Percentiles rank a stretch among this genome's conserved stretches.
phyloP scores from a whole-genome alignment of 2,888 invertebrate species.

The Pammene aurita region DNA sequence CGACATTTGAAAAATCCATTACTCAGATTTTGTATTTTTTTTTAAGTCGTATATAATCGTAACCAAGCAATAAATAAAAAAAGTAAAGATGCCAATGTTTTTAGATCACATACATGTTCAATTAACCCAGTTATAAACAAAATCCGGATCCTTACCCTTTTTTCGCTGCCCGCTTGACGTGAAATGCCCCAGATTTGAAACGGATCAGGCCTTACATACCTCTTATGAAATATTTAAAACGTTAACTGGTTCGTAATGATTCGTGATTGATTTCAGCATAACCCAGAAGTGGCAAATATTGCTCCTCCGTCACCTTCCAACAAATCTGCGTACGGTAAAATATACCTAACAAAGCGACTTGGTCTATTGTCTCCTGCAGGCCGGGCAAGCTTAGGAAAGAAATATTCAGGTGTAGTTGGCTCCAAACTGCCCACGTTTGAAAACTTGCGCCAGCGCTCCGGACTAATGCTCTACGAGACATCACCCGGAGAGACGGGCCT shows the following conservation, averaged over 20 bases:
- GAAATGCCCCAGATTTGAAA: too few species aligned
- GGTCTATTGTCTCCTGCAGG: slow-evolving; percentile 72
- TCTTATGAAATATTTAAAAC: background rate
- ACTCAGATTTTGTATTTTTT: too few species aligned
- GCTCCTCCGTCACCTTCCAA: slow-evolving; percentile 82
- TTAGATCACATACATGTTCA: too few species aligned
- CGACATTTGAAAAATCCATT: too few species aligned
- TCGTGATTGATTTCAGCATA: slow-evolving; percentile 77
- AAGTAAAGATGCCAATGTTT: too few species aligned
- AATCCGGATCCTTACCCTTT: too few species aligned
- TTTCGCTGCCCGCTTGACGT: too few species aligned
- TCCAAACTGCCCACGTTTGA: slow-evolving; percentile 85
- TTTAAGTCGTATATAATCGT: too few species aligned
- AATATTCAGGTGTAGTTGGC: slow-evolving; percentile 58
- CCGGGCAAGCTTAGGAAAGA: slow-evolving; percentile 60
- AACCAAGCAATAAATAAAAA: too few species aligned
- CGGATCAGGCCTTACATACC: too few species aligned
- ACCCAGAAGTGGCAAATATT: slow-evolving; percentile 59
- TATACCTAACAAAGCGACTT: slow-evolving; percentile 79
- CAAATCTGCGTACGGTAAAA: slow-evolving; percentile 86
- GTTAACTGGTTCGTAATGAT: background rate
- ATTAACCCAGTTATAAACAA: too few species aligned
- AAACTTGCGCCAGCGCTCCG: slow-evolving; percentile 82
- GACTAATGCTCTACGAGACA: slow-evolving; percentile 86
- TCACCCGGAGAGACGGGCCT: slow-evolving; percentile 59